These are phyloP conservation scores for Lacanobia oleracea DNA, from an alignment of 2,888 invertebrate genomes.

Conservation along the genomic window DNA sequence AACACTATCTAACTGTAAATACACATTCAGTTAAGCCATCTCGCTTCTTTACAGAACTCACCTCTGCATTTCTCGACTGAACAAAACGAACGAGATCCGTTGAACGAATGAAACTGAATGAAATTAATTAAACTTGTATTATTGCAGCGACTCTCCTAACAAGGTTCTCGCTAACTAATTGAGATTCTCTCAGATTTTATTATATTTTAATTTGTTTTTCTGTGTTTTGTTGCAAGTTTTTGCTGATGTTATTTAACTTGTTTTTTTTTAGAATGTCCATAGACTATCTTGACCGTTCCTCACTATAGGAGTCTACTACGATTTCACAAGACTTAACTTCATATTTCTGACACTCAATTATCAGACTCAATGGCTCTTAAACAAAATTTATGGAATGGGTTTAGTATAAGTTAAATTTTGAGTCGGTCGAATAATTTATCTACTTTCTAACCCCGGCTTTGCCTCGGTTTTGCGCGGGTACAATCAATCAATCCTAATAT, in stretches of 20 bases:
- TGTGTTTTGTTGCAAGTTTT: slow-evolving; percentile 4
- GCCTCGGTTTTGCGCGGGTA: too few species aligned
- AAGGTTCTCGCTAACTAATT: slow-evolving; percentile 42
- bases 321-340: too few species aligned
- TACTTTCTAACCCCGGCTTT: too few species aligned
- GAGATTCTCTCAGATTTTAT: slow-evolving; percentile 43
- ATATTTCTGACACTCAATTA: too few species aligned
- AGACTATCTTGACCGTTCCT: too few species aligned
- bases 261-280: not conserved
- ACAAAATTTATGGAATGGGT: too few species aligned
- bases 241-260: not conserved
- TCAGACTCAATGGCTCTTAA: too few species aligned
- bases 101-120: slow-evolving; percentile 38
- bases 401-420: too few species aligned
- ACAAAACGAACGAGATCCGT: slow-evolving; percentile 36
- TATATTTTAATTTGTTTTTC: slow-evolving; percentile 39
- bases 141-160: slow-evolving; percentile 42
- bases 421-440: too few species aligned
- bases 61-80: slow-evolving; percentile 31
- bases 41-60: not conserved
- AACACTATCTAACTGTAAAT: not conserved
- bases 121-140: slow-evolving; percentile 58
- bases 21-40: not conserved
- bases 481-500: too few species aligned
- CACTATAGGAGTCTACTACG: too few species aligned